Base-by-base conservation (phyloP, 2,113 vertebrate species). In the Piaya cayana region DNA sequence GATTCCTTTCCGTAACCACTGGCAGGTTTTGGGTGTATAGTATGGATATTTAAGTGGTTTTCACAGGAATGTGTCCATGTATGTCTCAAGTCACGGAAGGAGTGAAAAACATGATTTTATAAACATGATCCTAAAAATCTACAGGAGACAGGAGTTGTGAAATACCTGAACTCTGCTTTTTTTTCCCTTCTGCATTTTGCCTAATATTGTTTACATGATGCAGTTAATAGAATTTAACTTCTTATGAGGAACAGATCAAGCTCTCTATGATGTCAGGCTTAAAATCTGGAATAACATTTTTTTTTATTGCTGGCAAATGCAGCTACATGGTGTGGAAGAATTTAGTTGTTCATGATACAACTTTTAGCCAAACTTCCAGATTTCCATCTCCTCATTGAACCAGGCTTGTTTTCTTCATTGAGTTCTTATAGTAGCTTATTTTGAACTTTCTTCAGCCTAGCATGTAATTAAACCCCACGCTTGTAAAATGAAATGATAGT, bases 251-350 rank as follows among this genome's bases (percentile, higher is more conserved):
- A 78, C 63, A 86, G 74, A 14, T 30, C 59, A 37, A 53, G 47
- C 20, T 92, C 76, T 87, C 8, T 53, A n/a, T 49, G 49, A 86
- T 95, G 82, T 95, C 95, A 34, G 81, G 82, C 65, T 96, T 82
- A 36, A 96, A 95, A 96, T 94, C 64, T 97, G 84, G 94, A 97
- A 93, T 43, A 75, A 92, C 87, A 97, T 98, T 82, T 65, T 88
- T 88, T 97, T 97, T 97, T 91, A 77, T 97, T 97, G 77, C 79
- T 79, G 83, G 59, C 86, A 97, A 97, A 95, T 84, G 65, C 58
- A 94, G 81, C 89, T 94, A 90, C 69, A 75, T 37, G 58, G 68
- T 56, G 71, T 78, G 71, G 94, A 88, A 80, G 91, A 88, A 92
- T 92, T 90, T 68, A 71, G 64, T 32, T 78, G 72, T 79, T 96